These are phyloP conservation scores for Zapus hudsonius DNA, from an alignment of 2,113 vertebrate genomes.

Conservation along the genomic window DNA sequence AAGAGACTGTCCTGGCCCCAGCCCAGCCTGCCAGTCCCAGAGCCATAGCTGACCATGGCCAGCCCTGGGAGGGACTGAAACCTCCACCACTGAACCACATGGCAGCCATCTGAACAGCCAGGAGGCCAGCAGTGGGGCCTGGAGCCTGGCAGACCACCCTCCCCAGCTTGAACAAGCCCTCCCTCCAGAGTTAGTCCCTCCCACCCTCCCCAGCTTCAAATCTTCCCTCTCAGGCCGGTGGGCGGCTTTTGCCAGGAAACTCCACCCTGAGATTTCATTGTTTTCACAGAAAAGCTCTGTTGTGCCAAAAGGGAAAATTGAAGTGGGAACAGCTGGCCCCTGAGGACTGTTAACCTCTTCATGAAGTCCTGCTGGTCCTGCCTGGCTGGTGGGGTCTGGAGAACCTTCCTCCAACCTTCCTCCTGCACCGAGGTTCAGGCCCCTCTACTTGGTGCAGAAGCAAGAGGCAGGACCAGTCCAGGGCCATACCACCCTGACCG, in stretches of 20 bases:
- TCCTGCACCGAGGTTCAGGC: neutral
- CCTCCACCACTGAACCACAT: rapidly evolving
- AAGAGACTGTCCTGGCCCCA: rapidly evolving
- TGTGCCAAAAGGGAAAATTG: conserved; percentile 69
- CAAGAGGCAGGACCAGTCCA: too few species aligned
- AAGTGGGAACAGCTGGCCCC: conserved; percentile 37
- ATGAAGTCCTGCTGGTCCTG: neutral
- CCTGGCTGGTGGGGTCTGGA: neutral
- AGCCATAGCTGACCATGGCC: neutral
- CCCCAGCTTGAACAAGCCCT: neutral
- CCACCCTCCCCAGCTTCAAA: neutral
- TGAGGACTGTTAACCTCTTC: neutral
- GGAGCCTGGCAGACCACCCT: neutral
- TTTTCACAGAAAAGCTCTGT: conserved; percentile 70
- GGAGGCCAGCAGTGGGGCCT: neutral
- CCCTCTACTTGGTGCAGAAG: neutral
- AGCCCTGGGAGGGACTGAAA: neutral
- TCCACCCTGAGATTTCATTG: conserved; percentile 75
- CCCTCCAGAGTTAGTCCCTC: neutral
- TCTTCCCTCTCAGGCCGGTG: neutral
- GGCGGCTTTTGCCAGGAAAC: conserved; percentile 52
- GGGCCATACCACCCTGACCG: too few species aligned
- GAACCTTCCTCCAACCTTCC: neutral
- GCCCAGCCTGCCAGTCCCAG: neutral
- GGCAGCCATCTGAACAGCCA: neutral